A percentile compares a stretch with the other conserved stretches of the same genome.
phyloP scores from a whole-genome alignment of 2,113 vertebrate species.

The Macquaria ambigua region DNA sequence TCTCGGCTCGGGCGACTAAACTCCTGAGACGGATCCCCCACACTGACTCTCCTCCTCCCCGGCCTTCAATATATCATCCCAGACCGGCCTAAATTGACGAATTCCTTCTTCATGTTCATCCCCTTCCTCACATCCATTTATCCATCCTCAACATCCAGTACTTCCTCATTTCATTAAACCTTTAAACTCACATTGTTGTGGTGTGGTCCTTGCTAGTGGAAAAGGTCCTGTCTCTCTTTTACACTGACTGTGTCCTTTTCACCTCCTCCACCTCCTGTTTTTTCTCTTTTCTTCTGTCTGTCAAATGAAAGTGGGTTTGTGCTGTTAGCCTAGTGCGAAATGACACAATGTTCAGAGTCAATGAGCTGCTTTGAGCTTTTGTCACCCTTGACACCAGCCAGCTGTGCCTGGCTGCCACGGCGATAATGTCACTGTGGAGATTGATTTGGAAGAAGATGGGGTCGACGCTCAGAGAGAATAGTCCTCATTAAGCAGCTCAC shows the following conservation, averaged over 20 bases:
- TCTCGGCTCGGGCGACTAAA: background rate
- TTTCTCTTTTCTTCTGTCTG: conserved; percentile 46
- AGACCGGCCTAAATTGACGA: background rate
- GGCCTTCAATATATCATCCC: background rate
- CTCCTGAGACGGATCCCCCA: background rate
- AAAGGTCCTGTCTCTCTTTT: conserved; percentile 30
- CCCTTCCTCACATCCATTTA: background rate
- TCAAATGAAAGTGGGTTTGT: conserved; percentile 62
- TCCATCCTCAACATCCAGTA: background rate
- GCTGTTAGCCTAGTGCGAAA: conserved; percentile 73
- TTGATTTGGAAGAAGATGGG: conserved; percentile 70
- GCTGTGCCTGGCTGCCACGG: conserved; percentile 62
- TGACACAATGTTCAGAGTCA: conserved; percentile 70
- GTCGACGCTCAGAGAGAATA: conserved; percentile 47
- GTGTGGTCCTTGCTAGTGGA: background rate
- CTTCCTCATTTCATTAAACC: background rate
- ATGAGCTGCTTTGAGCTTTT: conserved; percentile 75
- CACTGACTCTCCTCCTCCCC: background rate
- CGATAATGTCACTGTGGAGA: conserved; percentile 69
- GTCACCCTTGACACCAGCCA: conserved; percentile 72
- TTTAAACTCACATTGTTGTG: background rate
- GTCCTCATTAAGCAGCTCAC: conserved; percentile 66
- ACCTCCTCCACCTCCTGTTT: conserved; percentile 11
- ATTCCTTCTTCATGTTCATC: background rate
- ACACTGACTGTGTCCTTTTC: conserved; percentile 26